Evolutionary conservation across 2,113 vertebrate genomes (phyloP).

Genomic region (Abramis brama): DNA sequence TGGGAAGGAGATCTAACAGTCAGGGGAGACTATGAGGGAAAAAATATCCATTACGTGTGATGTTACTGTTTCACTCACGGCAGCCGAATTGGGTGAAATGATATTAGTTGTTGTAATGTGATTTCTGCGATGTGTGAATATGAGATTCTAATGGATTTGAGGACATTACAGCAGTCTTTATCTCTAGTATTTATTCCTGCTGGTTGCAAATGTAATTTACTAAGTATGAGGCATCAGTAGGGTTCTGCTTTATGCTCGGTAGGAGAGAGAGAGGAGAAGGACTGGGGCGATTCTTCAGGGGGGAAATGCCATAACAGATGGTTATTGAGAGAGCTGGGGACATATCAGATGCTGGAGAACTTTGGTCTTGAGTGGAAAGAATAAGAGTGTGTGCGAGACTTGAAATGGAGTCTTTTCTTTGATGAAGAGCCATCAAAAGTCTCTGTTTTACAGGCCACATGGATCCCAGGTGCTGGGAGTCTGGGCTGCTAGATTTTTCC

Average conservation of each 20-base stretch:
- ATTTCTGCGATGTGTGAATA: conserved; percentile 80
- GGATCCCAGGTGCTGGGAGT: conserved; percentile 21
- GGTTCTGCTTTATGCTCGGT: conserved; percentile 59
- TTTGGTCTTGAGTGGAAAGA: conserved; percentile 31
- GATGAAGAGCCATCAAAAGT: conserved; percentile 41
- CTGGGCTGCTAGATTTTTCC: conserved; percentile 36
- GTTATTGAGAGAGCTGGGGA: conserved; percentile 21
- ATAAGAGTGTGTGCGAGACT: conserved; percentile 26
- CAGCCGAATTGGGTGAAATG: conserved; percentile 72
- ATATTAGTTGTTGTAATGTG: conserved; percentile 80
- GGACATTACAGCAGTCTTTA: conserved; percentile 79
- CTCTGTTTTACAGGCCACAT: conserved; percentile 26
- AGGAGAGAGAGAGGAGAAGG: conserved; percentile 58
- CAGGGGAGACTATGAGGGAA: conserved; percentile 60
- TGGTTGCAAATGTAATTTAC: conserved; percentile 78
- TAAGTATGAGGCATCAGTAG: conserved; percentile 74
- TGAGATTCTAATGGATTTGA: conserved; percentile 83
- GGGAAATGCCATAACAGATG: conserved; percentile 26
- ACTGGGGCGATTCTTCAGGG: conserved; percentile 60
- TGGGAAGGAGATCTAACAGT: conserved; percentile 40
- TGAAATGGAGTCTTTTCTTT: conserved; percentile 38
- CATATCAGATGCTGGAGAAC: conserved; percentile 40
- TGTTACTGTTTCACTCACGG: conserved; percentile 71
- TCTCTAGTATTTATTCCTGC: conserved; percentile 79
- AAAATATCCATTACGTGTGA: conserved; percentile 81